Evolutionary conservation across 2,113 vertebrate genomes (phyloP), one percentile per base, ranked within the genome.

Genomic region (Lampris megalopsis): DNA sequence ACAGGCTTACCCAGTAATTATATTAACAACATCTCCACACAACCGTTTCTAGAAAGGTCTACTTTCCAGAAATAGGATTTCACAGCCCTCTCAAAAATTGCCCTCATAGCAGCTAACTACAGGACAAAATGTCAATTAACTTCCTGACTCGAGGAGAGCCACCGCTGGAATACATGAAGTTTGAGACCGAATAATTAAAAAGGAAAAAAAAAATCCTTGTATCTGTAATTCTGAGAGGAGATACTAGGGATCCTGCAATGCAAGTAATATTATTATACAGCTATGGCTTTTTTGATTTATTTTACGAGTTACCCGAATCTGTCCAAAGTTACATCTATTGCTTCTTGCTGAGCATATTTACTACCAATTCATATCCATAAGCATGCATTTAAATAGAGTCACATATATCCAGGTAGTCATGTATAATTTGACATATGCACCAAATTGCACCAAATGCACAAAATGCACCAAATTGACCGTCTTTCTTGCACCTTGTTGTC

Each of bases 41-140:
- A 89, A 80, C 62, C 52, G 75, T 91, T 83, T 76, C 73, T 65
- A 80, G 75, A 69, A 56, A 47, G 10, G 62, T 82, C 71, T 75
- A 73, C 65, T 88, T 88, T 89, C 61, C 77, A 88, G 73, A 91
- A 92, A 91, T 89, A 84, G 72, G 86, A 90, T 92, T 90, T 93
- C 69, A 84, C 48, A 69, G 69, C 49, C 65, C 69, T 81, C 64
- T 81, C 54, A 84, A 86, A 74, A 67, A 37, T 82, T 71, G 87
- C 80, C 88, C 64, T 73, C 66, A 24, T 24, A 73, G 65, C 24
- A 86, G 73, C 63, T 63, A 89, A 82, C 69, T 64, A 54, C 66
- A 75, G 85, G 71, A 86, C 90, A 87, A 79, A 79, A 89, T 78
- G 75, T 84, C 71, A 90, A 81, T 84, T 88, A 77, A 79, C 40